phyloP scores from a whole-genome alignment of 1,140 invertebrate genomes.

The Mylabris phalerata region DNA sequence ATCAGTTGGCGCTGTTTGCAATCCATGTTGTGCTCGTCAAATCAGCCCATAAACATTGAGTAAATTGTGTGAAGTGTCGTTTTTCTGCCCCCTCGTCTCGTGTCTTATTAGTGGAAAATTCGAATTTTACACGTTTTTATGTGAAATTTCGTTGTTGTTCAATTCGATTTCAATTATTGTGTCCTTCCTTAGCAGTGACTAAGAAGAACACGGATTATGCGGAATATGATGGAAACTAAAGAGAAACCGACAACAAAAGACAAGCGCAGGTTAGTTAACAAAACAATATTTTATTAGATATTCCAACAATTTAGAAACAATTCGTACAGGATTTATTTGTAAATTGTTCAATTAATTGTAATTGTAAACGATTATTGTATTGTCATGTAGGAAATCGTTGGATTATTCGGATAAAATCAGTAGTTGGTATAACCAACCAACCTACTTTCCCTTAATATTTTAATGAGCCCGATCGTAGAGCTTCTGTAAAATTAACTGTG shows the following conservation, averaged over 20 bases:
- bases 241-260: constrained; percentile 19
- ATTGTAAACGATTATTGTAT: no score
- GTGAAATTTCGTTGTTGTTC: background rate
- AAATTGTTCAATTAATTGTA: no score
- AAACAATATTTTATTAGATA: background rate
- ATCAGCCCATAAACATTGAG: no score
- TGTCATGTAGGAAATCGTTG: background rate
- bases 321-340: background rate
- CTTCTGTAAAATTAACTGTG: no score
- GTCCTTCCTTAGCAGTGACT: constrained; percentile 31
- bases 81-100: constrained; percentile 1
- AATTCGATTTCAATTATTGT: background rate
- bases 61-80: background rate
- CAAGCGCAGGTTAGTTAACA: constrained; percentile 22
- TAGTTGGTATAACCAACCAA: background rate
- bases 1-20: no score
- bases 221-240: constrained; percentile 14
- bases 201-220: constrained; percentile 18
- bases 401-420: background rate
- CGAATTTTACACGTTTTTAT: background rate
- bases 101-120: background rate
- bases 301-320: background rate
- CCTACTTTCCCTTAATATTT: constrained; percentile 7
- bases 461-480: background rate
- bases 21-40: no score